phyloP scores from a whole-genome alignment of 2,113 vertebrate genomes.

The Dromaius novaehollandiae region DNA sequence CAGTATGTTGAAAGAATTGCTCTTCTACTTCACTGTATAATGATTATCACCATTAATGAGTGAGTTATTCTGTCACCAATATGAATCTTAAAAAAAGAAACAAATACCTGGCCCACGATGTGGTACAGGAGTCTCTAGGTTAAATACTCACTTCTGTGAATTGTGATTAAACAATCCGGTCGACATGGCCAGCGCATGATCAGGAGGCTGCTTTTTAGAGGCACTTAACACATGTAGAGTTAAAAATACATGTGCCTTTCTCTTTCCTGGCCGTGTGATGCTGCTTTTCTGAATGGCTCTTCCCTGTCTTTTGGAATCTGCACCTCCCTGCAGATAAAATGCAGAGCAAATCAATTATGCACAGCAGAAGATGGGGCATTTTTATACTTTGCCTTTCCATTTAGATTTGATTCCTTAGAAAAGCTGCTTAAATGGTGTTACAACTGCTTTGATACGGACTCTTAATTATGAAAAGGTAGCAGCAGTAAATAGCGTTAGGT shows the following conservation, averaged over 20 bases:
- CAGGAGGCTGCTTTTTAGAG: not conserved
- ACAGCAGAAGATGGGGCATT: constrained; percentile 56
- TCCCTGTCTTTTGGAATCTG: constrained; percentile 4
- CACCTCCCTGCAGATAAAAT: constrained; percentile 62
- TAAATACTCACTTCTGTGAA: constrained; percentile 24
- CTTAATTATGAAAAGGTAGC: constrained; percentile 70
- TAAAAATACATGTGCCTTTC: not conserved
- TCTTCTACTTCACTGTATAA: constrained; percentile 29
- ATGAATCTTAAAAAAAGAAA: constrained; percentile 58
- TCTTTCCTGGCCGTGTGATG: not conserved
- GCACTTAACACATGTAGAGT: not conserved
- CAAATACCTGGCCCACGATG: constrained; percentile 23
- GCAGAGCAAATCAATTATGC: constrained; percentile 71
- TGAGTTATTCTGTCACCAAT: constrained; percentile 31
- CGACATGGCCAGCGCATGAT: not conserved
- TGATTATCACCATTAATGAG: constrained; percentile 54
- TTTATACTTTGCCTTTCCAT: constrained; percentile 57
- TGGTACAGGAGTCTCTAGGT: constrained; percentile 41
- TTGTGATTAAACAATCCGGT: not conserved
- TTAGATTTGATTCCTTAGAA: constrained; percentile 62
- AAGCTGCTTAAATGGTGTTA: constrained; percentile 70
- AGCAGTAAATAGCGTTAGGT: constrained; percentile 56
- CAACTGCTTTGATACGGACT: constrained; percentile 64
- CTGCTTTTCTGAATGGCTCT: constrained; percentile 21
- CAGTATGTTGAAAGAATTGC: not conserved